phyloP scores from a whole-genome alignment of 30 jellyfish, hydroid and myxozoan genomes.

The Aurelia aurita region DNA sequence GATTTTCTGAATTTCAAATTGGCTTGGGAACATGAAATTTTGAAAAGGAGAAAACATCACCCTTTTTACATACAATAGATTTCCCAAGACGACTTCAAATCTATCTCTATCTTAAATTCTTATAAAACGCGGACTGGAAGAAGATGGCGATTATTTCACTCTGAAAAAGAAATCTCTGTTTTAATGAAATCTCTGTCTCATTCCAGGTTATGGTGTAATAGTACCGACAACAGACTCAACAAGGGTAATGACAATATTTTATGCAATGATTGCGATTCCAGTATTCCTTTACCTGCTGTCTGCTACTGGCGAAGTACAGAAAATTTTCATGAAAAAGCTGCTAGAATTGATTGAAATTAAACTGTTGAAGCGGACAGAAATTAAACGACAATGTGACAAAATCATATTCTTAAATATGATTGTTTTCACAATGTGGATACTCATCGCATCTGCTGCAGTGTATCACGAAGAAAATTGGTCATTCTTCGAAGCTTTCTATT shows the following conservation, averaged over 20 bases:
- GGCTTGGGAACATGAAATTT: no score
- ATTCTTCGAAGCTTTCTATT: constrained; percentile 32
- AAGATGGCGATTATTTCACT: no score
- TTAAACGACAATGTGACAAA: constrained; percentile 9
- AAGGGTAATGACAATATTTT: constrained; percentile 12
- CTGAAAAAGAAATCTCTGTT: no score
- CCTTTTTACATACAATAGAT: no score
- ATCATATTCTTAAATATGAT: neutral
- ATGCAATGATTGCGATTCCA: constrained; percentile 34
- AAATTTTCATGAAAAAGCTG: neutral
- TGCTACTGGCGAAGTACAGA: constrained; percentile 36
- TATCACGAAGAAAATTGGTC: constrained; percentile 26
- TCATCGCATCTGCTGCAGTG: constrained; percentile 12
- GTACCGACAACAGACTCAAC: constrained; percentile 41
- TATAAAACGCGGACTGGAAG: no score
- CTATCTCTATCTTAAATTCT: no score
- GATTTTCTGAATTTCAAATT: no score
- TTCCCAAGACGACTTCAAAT: no score
- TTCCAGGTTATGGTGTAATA: constrained; percentile 45
- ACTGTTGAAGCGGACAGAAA: constrained; percentile 17
- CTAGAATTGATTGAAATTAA: constrained; percentile 28
- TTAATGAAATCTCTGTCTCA: neutral
- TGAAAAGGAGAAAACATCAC: no score
- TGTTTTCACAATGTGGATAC: constrained; percentile 17
- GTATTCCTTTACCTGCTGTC: constrained; percentile 33